A percentile compares a stretch with the other conserved stretches of the same genome.
These are phyloP conservation scores for Lutjanus campechanus DNA, from an alignment of 2,797 vertebrate species.

Conservation along the genomic window DNA sequence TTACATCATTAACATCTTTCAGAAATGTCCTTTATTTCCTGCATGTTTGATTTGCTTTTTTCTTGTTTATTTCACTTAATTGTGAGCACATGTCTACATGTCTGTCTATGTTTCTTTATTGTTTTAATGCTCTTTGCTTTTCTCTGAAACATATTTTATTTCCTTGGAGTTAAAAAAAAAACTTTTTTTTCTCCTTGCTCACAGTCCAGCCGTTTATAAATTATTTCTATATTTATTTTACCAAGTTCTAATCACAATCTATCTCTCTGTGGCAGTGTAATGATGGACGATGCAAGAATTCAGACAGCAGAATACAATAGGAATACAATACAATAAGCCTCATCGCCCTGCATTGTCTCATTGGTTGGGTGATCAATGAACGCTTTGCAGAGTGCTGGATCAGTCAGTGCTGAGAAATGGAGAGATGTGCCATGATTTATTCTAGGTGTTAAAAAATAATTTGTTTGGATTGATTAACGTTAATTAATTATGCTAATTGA, in stretches of 20 bases:
- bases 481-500: slow-evolving; percentile 93
- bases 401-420: slow-evolving; percentile 75
- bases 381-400: slow-evolving; percentile 76
- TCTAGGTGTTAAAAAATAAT: slow-evolving; percentile 88
- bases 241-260: slow-evolving; percentile 43
- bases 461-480: slow-evolving; percentile 89
- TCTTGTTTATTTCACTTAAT: background rate
- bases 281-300: slow-evolving; percentile 62
- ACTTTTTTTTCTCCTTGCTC: slow-evolving; percentile 6
- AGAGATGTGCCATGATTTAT: slow-evolving; percentile 88
- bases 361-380: slow-evolving; percentile 88
- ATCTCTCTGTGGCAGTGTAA: slow-evolving; percentile 33
- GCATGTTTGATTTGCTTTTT: background rate
- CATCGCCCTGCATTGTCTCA: slow-evolving; percentile 80
- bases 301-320: slow-evolving; percentile 65
- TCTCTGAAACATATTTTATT: background rate
- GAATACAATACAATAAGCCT: slow-evolving; percentile 82
- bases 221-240: slow-evolving; percentile 15
- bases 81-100: background rate
- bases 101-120: background rate
- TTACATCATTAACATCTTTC: background rate
- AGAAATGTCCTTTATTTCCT: background rate
- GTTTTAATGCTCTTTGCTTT: background rate
- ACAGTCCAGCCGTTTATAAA: background rate
- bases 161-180: background rate